Evolutionary conservation across 2,797 vertebrate genomes (phyloP), one percentile per base, ranked within the genome.

Genomic region (Pantherophis vulpinus): DNA sequence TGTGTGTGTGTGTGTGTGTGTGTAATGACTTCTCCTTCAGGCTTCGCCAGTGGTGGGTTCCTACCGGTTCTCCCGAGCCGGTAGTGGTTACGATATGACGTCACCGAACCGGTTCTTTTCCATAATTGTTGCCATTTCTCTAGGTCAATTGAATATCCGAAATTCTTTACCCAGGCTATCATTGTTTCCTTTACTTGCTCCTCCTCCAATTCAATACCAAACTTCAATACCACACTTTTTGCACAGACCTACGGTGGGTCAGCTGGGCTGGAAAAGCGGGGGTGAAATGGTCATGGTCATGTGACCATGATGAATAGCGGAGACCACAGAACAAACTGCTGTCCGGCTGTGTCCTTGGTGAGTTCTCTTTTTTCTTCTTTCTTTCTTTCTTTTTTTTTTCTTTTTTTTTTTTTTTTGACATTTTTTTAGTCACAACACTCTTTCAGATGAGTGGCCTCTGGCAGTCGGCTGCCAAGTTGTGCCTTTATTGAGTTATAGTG

Each of bases 401-500:
- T 6, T n/a, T 47, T 47, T 0, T 47, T 47, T 47, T 6, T 51
- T 51, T 7, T 51, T 51, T 96, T 95, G 94, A 94, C 79, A 93
- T 90, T 93, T 94, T 56, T 55, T 66, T 51, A 93, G 94, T 86
- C 56, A 58, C 27, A 87, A 27, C 0, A 29, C 94, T 93, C 94
- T 94, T 93, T 94, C 8, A 94, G 87, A 91, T 27, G 51, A 94
- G 56, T 89, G 59, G 29, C 59, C 92, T 86, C 42, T 92, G 93
- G 92, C 91, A 95, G 89, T 6, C 93, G 51, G 59, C 87, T 95
- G 92, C 63, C 94, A 59, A 94, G 32, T 90, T 7, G 70, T 94
- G 42, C 88, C 91, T 95, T 96, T 86, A 92, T 59, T 94, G 91
- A 95, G 18, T 94, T 93, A 94, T 13, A 91, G 66, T 91, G 55